Conservation (phyloP, 2,797 vertebrate genomes). For the Eremophila alpestris region DNA sequence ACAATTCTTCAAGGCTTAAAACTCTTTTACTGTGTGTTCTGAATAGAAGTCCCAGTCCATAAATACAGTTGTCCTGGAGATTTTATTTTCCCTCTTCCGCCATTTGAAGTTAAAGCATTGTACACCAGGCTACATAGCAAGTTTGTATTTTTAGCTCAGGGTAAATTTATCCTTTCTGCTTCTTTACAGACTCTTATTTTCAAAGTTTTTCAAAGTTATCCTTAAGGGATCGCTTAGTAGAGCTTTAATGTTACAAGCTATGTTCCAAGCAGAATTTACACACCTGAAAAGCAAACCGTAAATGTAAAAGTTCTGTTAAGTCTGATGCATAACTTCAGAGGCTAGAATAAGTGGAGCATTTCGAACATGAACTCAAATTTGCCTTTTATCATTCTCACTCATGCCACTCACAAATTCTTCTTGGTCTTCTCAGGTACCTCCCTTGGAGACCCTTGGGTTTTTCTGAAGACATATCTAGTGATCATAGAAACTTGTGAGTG, state of each 20-base stretch:
- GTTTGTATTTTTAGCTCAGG: slow-evolving; percentile 20
- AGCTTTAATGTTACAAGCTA: not conserved
- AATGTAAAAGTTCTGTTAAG: slow-evolving; percentile 30
- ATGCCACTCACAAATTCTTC: not conserved
- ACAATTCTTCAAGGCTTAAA: not conserved
- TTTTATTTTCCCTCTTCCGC: not conserved
- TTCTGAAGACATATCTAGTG: not conserved
- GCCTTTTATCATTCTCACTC: not conserved
- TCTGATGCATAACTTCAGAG: not conserved
- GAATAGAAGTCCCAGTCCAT: not conserved
- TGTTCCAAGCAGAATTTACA: slow-evolving; percentile 25
- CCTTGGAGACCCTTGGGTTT: not conserved
- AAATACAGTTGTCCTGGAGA: not conserved
- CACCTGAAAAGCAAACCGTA: slow-evolving; percentile 24
- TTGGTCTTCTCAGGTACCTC: not conserved
- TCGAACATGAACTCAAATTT: not conserved
- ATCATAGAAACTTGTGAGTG: not conserved
- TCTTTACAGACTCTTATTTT: not conserved
- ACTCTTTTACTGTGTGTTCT: not conserved
- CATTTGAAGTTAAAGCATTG: not conserved
- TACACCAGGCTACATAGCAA: not conserved
- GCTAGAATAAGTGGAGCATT: not conserved
- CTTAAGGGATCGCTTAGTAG: slow-evolving; percentile 18
- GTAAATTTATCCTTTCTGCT: slow-evolving; percentile 3
- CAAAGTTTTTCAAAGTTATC: not conserved